These are phyloP conservation scores for Apotomis betuletana DNA, from an alignment of 2,888 invertebrate species.

Conservation along the genomic window DNA sequence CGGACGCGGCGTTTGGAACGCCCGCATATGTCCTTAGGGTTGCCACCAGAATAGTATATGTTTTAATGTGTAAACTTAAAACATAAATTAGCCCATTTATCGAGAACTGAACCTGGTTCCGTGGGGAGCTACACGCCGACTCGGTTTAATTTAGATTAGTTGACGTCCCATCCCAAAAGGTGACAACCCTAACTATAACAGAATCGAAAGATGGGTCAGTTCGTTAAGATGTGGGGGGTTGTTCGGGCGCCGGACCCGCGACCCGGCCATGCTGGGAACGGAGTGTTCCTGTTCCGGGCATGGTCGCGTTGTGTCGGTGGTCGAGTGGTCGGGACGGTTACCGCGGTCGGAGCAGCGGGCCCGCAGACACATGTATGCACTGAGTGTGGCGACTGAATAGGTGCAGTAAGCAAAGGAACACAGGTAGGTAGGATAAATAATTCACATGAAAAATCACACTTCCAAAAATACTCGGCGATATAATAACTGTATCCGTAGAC, in stretches of 20 bases:
- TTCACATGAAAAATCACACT: conserved; percentile 81
- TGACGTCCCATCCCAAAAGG: conserved; percentile 15
- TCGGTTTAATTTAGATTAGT: conserved; percentile 32
- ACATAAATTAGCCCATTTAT: conserved; percentile 25
- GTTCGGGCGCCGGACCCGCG: neutral
- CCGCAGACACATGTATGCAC: conserved; percentile 48
- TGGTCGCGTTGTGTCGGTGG: too few relatives aligned
- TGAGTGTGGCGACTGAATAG: conserved; percentile 54
- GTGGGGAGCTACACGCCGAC: conserved; percentile 23
- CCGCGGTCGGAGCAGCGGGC: neutral
- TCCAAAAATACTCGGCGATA: conserved; percentile 72
- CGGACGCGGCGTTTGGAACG: conserved; percentile 21
- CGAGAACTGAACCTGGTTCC: conserved; percentile 38
- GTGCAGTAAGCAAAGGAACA: conserved; percentile 78
- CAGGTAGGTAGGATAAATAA: conserved; percentile 77
- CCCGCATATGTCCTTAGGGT: conserved; percentile 30
- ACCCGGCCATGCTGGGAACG: too few relatives aligned
- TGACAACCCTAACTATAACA: conserved; percentile 33
- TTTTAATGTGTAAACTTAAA: conserved; percentile 21
- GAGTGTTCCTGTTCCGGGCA: too few relatives aligned
- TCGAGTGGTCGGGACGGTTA: too few relatives aligned
- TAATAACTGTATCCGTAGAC: conserved; percentile 62
- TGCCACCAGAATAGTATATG: conserved; percentile 26
- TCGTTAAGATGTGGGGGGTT: conserved; percentile 23
- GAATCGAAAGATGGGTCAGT: conserved; percentile 32